Evolutionary conservation across 2,113 vertebrate genomes (phyloP).

Genomic region (Peucedramus taeniatus): DNA sequence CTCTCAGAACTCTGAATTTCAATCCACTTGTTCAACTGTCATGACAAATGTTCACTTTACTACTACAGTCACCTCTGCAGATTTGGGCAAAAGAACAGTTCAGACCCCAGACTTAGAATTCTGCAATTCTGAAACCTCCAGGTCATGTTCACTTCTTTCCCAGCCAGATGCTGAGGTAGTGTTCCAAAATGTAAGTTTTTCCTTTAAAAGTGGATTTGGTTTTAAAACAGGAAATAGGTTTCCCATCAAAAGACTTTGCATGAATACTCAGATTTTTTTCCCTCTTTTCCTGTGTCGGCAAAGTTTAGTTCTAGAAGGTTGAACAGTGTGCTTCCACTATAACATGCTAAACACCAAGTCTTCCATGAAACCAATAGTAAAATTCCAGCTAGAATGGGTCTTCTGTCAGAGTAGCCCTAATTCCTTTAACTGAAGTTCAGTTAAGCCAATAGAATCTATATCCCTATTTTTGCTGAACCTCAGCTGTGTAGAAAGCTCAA

Average conservation of each 20-base stretch:
- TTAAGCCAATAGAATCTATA: background rate
- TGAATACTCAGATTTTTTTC: background rate
- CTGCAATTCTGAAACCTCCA: constrained; percentile 41
- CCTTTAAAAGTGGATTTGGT: constrained; percentile 10
- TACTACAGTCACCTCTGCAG: constrained; percentile 25
- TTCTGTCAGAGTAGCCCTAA: background rate
- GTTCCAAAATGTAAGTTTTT: constrained; percentile 32
- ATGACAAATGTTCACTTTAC: constrained; percentile 32
- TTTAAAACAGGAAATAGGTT: background rate
- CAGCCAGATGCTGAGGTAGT: constrained; percentile 56
- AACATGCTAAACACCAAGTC: background rate
- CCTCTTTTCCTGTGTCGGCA: background rate
- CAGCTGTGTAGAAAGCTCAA: background rate
- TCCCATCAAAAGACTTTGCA: background rate
- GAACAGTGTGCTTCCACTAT: background rate
- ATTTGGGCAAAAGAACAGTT: constrained; percentile 51
- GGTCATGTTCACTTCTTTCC: constrained; percentile 51
- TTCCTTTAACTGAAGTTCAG: background rate
- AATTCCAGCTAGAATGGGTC: background rate
- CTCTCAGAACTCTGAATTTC: background rate
- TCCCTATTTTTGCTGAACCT: background rate
- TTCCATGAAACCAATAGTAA: background rate
- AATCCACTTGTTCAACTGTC: background rate
- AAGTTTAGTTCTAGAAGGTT: background rate
- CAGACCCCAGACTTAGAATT: constrained; percentile 41